Conservation (phyloP, 2,797 vertebrate species). For the Acanthiza pusilla region DNA sequence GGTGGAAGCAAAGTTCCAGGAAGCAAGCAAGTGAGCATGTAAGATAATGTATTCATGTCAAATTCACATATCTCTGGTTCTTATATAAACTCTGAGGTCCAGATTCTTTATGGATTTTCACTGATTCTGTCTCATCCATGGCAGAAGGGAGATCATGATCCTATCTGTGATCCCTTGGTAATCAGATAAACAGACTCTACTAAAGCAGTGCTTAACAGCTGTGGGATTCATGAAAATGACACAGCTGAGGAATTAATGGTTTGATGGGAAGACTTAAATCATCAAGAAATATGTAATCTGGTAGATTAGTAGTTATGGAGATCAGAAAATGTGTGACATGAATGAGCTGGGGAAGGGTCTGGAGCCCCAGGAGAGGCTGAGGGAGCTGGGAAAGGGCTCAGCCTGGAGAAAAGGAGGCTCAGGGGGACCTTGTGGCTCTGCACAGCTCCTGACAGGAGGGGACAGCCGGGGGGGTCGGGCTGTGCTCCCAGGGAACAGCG, state of each 20-base stretch:
- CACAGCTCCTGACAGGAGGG: background rate
- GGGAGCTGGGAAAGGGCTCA: background rate
- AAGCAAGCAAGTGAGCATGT: fast-evolving
- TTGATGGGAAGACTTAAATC: background rate
- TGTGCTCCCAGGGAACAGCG: background rate
- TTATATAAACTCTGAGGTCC: too few relatives aligned
- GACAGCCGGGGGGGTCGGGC: fast-evolving
- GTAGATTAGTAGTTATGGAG: fast-evolving
- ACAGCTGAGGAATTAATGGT: background rate
- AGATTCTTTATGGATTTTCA: fast-evolving
- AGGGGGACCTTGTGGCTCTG: background rate
- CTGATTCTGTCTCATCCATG: background rate
- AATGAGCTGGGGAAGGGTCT: background rate
- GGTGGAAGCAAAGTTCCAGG: background rate
- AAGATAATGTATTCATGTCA: fast-evolving
- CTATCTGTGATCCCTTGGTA: background rate
- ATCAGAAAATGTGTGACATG: background rate
- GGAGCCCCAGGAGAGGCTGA: fast-evolving
- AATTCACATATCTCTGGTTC: background rate
- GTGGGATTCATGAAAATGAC: background rate
- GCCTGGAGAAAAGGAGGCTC: background rate
- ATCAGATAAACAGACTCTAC: background rate
- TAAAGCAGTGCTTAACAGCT: background rate
- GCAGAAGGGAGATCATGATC: background rate
- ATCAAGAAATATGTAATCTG: background rate